phyloP scores from a whole-genome alignment of 1,140 invertebrate genomes.

The Heterodera schachtii region DNA sequence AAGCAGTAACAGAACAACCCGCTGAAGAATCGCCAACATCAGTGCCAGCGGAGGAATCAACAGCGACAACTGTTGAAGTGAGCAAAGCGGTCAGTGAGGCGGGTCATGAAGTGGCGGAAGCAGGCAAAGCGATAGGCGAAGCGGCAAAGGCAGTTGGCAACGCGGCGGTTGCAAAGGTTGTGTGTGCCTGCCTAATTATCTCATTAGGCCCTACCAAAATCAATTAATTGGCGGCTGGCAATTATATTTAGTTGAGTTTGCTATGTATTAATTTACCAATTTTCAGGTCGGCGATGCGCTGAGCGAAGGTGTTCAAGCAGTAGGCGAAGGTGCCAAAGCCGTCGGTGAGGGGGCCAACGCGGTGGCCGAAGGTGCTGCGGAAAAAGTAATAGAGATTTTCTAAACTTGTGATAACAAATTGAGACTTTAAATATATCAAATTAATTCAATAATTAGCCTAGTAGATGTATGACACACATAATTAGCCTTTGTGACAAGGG shows the following conservation, averaged over 20 bases:
- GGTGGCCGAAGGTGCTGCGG: background rate
- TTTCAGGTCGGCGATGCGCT: background rate
- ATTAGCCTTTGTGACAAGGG: no score
- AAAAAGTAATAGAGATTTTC: no score
- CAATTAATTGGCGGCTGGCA: no score
- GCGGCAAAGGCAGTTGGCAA: background rate
- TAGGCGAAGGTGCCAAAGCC: background rate
- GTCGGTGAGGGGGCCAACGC: background rate
- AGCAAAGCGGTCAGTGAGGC: background rate
- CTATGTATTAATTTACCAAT: background rate
- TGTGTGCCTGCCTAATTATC: no score
- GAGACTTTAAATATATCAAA: no score
- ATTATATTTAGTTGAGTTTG: no score
- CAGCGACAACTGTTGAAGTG: background rate
- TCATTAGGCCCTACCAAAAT: no score
- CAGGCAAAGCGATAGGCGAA: background rate
- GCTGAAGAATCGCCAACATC: background rate
- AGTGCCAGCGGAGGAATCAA: background rate
- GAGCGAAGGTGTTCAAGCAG: background rate
- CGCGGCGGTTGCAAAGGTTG: background rate
- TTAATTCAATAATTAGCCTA: no score
- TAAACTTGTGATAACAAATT: no score
- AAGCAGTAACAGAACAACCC: background rate
- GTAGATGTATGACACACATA: no score
- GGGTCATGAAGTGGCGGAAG: background rate